Percentiles rank a stretch among this genome's conserved stretches.
Conservation (phyloP, 2,888 invertebrate species). For the Amiota minor region DNA sequence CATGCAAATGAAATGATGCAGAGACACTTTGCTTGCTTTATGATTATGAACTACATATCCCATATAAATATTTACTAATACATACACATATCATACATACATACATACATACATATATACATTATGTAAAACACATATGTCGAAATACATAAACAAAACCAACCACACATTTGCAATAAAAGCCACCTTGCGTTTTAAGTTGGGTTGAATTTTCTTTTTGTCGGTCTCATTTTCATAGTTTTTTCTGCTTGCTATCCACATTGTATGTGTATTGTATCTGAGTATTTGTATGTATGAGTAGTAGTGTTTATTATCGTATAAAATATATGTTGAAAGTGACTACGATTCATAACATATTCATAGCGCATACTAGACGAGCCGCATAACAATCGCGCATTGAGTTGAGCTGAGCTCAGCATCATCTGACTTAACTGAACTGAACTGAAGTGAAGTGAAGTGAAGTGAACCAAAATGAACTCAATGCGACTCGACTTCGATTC, state of each 20-base stretch:
- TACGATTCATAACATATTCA: conserved; percentile 61
- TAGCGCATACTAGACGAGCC: conserved; percentile 50
- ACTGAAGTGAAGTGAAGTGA: neutral
- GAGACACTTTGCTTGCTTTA: conserved; percentile 19
- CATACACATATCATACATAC: conserved; percentile 18
- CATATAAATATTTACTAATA: conserved; percentile 28
- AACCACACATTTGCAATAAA: conserved; percentile 41
- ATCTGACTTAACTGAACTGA: neutral
- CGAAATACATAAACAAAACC: conserved; percentile 21
- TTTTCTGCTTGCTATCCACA: neutral
- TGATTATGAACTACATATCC: conserved; percentile 42
- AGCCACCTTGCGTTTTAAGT: conserved; percentile 27
- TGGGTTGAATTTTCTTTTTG: conserved; percentile 33
- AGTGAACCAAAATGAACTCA: neutral
- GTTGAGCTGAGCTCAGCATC: neutral
- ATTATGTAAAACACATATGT: conserved; percentile 40
- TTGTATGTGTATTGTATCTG: too few species aligned
- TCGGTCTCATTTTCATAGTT: conserved; percentile 25
- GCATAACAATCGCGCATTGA: conserved; percentile 31
- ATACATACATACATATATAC: conserved; percentile 36
- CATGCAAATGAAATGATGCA: conserved; percentile 44
- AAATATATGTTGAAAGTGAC: conserved; percentile 45
- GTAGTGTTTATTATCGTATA: conserved; percentile 40
- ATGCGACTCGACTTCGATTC: neutral
- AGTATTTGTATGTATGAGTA: conserved; percentile 34